phyloP scores from a whole-genome alignment of 2,797 vertebrate species.

The Vultur gryphus region DNA sequence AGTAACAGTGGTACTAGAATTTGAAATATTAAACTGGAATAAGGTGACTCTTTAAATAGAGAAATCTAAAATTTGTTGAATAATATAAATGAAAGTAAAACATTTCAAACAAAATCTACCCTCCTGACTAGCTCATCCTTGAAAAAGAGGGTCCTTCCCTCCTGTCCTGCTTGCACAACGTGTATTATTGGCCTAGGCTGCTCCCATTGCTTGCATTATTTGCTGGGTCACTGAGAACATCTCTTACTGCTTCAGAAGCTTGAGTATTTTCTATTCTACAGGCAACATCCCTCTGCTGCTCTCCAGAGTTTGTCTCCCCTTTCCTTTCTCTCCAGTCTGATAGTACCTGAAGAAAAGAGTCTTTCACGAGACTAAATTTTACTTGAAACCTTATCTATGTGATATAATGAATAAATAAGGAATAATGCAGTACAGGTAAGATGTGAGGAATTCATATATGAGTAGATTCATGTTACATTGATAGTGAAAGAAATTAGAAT shows the following conservation, averaged over 20 bases:
- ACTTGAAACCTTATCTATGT: neutral
- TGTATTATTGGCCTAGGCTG: neutral
- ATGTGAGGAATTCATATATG: neutral
- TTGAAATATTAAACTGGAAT: neutral
- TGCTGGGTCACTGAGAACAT: neutral
- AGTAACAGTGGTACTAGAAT: neutral
- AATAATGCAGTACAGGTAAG: neutral
- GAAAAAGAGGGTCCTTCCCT: neutral
- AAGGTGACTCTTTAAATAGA: neutral
- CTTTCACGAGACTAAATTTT: neutral
- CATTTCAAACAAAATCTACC: neutral
- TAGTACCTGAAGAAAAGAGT: neutral
- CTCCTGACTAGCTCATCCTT: neutral
- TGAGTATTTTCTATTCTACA: neutral
- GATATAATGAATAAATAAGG: neutral
- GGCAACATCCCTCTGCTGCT: neutral
- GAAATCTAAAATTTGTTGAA: neutral
- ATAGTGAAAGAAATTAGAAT: neutral
- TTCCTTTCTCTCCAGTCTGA: neutral
- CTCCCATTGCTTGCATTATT: neutral
- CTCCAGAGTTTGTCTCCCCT: neutral
- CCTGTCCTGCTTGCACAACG: neutral
- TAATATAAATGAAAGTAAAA: neutral
- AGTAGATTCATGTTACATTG: neutral
- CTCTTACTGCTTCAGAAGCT: neutral